Evolutionary conservation across 37 sponge, comb jelly and placozoan species (phyloP).

Genomic region (Mnemiopsis leidyi): DNA sequence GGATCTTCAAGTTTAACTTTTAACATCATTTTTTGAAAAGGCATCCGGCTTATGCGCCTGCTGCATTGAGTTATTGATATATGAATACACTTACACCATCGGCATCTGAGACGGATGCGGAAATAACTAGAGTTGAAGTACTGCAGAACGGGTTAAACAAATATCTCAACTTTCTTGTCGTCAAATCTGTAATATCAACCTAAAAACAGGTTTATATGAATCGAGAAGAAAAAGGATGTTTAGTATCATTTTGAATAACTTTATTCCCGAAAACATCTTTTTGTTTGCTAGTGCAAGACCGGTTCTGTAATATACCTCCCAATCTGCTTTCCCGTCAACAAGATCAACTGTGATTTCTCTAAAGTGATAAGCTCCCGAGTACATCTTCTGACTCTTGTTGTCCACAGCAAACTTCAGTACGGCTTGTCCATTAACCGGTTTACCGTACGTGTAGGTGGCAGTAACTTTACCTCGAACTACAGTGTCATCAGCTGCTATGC

Average conservation of each 20-base stretch:
- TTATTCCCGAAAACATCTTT: no score
- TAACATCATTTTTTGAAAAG: no score
- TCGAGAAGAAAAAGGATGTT: no score
- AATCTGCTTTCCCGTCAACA: slow-evolving; percentile 18
- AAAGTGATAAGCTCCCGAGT: not conserved
- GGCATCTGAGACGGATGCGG: slow-evolving; percentile 5
- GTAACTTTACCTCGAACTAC: not conserved
- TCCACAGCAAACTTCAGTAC: slow-evolving; percentile 37
- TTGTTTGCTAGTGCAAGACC: no score
- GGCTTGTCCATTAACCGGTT: slow-evolving; percentile 31
- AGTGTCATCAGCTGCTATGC: not conserved
- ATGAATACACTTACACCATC: not conserved
- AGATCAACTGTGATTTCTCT: not conserved
- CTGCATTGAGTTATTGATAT: no score
- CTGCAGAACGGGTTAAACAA: slow-evolving; percentile 47
- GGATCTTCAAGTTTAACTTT: no score
- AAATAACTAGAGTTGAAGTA: not conserved
- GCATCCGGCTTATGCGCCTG: no score
- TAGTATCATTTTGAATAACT: no score
- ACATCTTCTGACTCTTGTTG: not conserved
- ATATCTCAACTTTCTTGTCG: not conserved
- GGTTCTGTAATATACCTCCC: no score
- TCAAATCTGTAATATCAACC: slow-evolving; percentile 9
- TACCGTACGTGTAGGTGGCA: slow-evolving; percentile 55
- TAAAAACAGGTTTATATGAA: no score